Base-by-base conservation (phyloP, 2,797 vertebrate genomes). In the Sparidentex hasta region DNA sequence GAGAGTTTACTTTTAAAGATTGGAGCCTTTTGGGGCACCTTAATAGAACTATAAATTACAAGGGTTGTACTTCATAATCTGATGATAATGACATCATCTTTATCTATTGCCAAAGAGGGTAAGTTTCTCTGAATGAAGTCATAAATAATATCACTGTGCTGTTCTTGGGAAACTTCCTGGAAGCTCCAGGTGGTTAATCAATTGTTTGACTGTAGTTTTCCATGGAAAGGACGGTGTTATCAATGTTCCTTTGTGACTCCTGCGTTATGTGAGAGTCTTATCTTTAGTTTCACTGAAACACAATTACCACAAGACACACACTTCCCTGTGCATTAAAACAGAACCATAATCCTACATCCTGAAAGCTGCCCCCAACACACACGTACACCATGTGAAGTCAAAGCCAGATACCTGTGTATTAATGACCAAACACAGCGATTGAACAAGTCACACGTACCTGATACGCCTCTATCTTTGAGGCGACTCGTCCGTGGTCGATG, bases 401-500 rank as follows among this genome's bases (percentile, higher is more conserved):
- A 47, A 55, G 18, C 9, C 11, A 48, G 16, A 57, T 7, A 20
- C 11, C 64, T 38, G 20, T 23, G 3, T 50, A 50, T 64, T 4
- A 21, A 55, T 23, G 16, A 11, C 25, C 52, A 63, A 61, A 46
- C 44, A 20, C 18, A 55, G 27, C 0, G 5, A 12, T 0, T 0
- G 1, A 11, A 52, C 9, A 11, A 43, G 6, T 5, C 29, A 55
- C 29, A 66, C 93, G 82, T 38, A 99, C 98, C 96, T 99, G 98
- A 87, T 97, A 99, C 7, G 97, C 98, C 81, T 99, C 98, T 41
- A 94, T 78, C 59, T 95, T 94, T 5, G 98, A 93, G 48, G 93
- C 86, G 38, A 95, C 92, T 0, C 98, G 94, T 1, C 98, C 98
- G 0, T 99, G 98, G 84, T 99, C 97, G 62, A 99, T 98, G 82